These are phyloP conservation scores for Drosophila dunni DNA, from an alignment of 1,140 invertebrate genomes.

Conservation along the genomic window DNA sequence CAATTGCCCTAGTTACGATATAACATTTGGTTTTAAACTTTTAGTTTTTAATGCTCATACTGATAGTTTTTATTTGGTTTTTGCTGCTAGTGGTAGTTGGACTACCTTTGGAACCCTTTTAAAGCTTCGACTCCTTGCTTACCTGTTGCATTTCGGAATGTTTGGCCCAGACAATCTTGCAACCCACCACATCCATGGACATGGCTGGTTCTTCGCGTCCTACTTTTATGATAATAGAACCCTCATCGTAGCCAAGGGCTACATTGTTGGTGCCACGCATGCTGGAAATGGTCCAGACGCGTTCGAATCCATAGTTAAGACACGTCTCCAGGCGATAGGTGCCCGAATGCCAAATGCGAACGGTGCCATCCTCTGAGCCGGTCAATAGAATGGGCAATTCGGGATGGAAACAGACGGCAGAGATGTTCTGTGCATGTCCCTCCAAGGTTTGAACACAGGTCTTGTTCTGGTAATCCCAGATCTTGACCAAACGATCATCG, in stretches of 20 bases:
- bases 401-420: slow-evolving; percentile 97
- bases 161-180: slow-evolving; percentile 99
- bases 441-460: slow-evolving; percentile 99
- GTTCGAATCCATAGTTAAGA: slow-evolving; percentile 98
- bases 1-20: too few relatives aligned
- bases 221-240: slow-evolving; percentile 98
- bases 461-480: slow-evolving; percentile 99
- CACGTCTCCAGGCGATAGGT: slow-evolving; percentile 98
- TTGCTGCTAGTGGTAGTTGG: background rate
- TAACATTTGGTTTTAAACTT: too few relatives aligned
- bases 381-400: slow-evolving; percentile 98
- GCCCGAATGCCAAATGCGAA: slow-evolving; percentile 98
- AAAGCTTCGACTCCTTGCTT: slow-evolving; percentile 1
- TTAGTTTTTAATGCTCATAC: too few relatives aligned
- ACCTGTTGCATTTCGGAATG: slow-evolving; percentile 99
- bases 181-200: slow-evolving; percentile 98
- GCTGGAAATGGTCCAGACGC: slow-evolving; percentile 99
- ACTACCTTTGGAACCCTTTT: background rate
- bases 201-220: slow-evolving; percentile 99
- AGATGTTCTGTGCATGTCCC: slow-evolving; percentile 98
- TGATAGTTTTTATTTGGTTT: background rate
- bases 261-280: slow-evolving; percentile 98
- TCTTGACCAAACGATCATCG: slow-evolving; percentile 98
- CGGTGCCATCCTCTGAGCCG: slow-evolving; percentile 98
- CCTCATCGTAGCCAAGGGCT: slow-evolving; percentile 98